Evolutionary conservation across 2,797 vertebrate species (phyloP).

Genomic region (Scarus forsteni): DNA sequence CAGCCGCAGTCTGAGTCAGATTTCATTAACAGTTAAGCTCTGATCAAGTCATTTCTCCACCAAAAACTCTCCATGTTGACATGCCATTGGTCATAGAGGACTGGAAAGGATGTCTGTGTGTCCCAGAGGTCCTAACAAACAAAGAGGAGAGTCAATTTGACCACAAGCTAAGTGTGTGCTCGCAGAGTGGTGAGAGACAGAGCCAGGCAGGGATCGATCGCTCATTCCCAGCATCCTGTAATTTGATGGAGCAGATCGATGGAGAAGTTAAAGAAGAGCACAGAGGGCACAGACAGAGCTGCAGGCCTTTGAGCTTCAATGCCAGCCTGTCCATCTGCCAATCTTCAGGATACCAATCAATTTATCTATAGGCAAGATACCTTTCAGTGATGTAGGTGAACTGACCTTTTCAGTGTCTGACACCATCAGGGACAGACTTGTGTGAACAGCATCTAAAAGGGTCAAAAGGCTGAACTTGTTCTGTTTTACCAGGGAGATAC

Average conservation of each 20-base stretch:
- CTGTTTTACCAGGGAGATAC: conserved; percentile 35
- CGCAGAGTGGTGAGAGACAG: conserved; percentile 54
- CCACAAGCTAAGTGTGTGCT: conserved; percentile 48
- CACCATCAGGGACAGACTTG: conserved; percentile 23
- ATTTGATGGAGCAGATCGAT: conserved; percentile 83
- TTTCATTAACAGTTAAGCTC: background rate
- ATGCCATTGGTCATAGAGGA: conserved; percentile 35
- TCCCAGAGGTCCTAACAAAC: conserved; percentile 62
- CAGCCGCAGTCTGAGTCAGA: conserved; percentile 12
- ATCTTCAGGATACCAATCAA: background rate
- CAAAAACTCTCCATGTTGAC: conserved; percentile 18
- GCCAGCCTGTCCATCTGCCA: background rate
- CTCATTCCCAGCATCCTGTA: conserved; percentile 79
- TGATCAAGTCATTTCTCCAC: conserved; percentile 4
- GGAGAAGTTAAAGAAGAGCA: conserved; percentile 61
- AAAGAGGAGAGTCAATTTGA: conserved; percentile 66
- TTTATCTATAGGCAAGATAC: conserved; percentile 3
- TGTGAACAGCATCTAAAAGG: conserved; percentile 6
- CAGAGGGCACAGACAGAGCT: conserved; percentile 44
- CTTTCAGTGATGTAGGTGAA: conserved; percentile 8
- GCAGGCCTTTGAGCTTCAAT: conserved; percentile 34
- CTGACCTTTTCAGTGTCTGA: conserved; percentile 21
- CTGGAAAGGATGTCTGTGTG: conserved; percentile 39
- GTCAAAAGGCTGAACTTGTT: conserved; percentile 23
- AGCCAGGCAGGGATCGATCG: conserved; percentile 78